These are phyloP conservation scores for Gallinago media DNA, from an alignment of 2,113 vertebrate species.

Conservation along the genomic window DNA sequence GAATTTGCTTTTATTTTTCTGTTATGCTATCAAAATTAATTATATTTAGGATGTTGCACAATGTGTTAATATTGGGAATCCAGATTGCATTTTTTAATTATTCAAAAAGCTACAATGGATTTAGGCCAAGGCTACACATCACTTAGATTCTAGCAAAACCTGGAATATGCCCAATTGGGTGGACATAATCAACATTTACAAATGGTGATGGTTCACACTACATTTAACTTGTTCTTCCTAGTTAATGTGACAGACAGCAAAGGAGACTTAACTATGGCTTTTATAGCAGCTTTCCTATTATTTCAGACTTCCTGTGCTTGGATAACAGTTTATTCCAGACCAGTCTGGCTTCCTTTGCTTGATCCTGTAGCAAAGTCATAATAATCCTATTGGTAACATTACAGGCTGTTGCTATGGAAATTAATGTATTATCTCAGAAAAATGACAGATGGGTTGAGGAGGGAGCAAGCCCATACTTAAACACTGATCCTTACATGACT, in stretches of 20 bases:
- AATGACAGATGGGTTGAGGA: slow-evolving; percentile 70
- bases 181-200: background rate
- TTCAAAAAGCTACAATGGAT: slow-evolving; percentile 23
- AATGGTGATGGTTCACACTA: background rate
- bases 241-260: background rate
- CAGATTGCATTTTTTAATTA: slow-evolving; percentile 45
- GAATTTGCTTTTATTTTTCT: background rate
- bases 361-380: slow-evolving; percentile 13
- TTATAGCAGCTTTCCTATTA: background rate
- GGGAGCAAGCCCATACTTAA: slow-evolving; percentile 51
- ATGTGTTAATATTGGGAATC: background rate
- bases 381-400: slow-evolving; percentile 62
- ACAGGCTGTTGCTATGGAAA: slow-evolving; percentile 62
- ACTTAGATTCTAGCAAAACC: background rate
- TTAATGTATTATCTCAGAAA: slow-evolving; percentile 65
- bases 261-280: background rate
- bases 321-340: slow-evolving; percentile 25
- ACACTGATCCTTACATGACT: slow-evolving; percentile 60
- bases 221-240: background rate
- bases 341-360: slow-evolving; percentile 27
- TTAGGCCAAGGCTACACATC: background rate
- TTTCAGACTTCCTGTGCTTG: slow-evolving; percentile 6
- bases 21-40: background rate
- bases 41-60: background rate
- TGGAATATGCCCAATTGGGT: background rate